Percentiles rank a stretch among this genome's conserved stretches.
Evolutionary conservation across 1,140 invertebrate species (phyloP).

Genomic region (Arctopsyche grandis): DNA sequence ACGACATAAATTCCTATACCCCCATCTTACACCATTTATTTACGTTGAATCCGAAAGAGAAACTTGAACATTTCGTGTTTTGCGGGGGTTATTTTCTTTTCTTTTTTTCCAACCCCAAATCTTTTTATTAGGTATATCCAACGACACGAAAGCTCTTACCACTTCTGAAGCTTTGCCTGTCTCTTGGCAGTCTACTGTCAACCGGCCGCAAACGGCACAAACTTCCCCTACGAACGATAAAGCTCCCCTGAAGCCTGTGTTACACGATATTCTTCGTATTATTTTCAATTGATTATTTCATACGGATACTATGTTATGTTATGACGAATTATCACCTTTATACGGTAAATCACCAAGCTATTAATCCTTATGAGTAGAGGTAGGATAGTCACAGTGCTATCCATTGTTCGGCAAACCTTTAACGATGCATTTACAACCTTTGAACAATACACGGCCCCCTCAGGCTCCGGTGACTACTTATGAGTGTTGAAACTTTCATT

Average conservation of each 20-base stretch:
- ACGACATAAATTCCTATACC: constrained; percentile 18
- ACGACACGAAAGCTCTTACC: constrained; percentile 28
- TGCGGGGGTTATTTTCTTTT: background rate
- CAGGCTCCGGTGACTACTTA: too few species aligned
- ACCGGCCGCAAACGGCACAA: constrained; percentile 5
- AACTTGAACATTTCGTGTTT: background rate
- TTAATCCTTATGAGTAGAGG: too few species aligned
- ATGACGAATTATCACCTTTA: too few species aligned
- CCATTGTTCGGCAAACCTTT: too few species aligned
- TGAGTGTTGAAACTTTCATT: too few species aligned
- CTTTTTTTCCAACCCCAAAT: background rate
- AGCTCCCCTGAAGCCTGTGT: background rate
- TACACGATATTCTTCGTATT: background rate
- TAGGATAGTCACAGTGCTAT: too few species aligned
- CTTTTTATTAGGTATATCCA: constrained; percentile 22
- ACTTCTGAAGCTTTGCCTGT: constrained; percentile 31
- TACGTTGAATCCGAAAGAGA: background rate
- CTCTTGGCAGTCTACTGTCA: constrained; percentile 38
- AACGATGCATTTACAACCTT: too few species aligned
- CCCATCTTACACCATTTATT: background rate
- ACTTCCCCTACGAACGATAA: background rate
- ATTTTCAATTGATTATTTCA: too few species aligned
- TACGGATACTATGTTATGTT: too few species aligned
- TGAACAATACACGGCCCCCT: too few species aligned
- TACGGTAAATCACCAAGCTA: too few species aligned